phyloP scores from a whole-genome alignment of 1,140 invertebrate genomes.

The Liolophura sinensis region DNA sequence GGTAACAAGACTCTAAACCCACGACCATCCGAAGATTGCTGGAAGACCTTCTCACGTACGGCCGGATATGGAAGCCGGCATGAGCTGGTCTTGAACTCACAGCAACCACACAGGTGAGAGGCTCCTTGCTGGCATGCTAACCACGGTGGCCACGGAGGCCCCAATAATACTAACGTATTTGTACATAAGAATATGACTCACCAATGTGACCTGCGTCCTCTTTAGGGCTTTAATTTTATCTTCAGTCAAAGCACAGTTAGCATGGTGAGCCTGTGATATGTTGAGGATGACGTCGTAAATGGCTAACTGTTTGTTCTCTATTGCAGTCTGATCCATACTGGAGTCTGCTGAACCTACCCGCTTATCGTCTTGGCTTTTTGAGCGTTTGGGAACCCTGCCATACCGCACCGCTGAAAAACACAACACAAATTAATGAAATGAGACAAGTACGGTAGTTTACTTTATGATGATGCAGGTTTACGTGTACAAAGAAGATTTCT shows the following conservation, averaged over 20 bases:
- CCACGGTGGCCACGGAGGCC: no score
- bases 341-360: conserved; percentile 45
- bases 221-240: conserved; percentile 74
- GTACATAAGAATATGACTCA: conserved; percentile 52
- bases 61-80: no score
- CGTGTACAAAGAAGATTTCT: no score
- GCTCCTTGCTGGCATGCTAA: neutral
- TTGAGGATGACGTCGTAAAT: conserved; percentile 85
- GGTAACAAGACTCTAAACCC: no score
- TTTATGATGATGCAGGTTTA: no score
- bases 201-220: conserved; percentile 73
- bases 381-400: conserved; percentile 91
- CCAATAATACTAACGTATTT: neutral
- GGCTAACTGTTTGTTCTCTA: conserved; percentile 64
- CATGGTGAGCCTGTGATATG: conserved; percentile 87
- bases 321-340: conserved; percentile 36
- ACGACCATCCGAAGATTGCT: no score
- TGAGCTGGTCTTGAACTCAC: no score
- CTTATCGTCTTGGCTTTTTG: conserved; percentile 74
- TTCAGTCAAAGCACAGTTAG: conserved; percentile 88
- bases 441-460: no score
- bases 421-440: neutral
- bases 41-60: no score
- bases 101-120: no score
- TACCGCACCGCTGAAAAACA: conserved; percentile 83